Percentiles rank a stretch among this genome's conserved stretches.
phyloP scores from a whole-genome alignment of 2,888 invertebrate species.

The Petrolisthes manimaculis region DNA sequence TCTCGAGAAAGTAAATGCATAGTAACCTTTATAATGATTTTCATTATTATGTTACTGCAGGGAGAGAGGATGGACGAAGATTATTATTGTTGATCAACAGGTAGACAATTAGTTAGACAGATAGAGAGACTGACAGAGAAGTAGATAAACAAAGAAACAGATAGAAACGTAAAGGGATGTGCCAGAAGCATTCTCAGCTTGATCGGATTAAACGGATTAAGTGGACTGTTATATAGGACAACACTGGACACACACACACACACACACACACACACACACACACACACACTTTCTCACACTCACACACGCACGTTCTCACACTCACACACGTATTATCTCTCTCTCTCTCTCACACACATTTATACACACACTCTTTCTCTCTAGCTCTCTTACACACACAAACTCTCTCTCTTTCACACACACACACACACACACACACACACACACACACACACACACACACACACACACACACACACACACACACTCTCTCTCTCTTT shows the following conservation, averaged over 20 bases:
- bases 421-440: neutral
- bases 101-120: neutral
- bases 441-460: neutral
- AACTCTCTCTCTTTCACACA: neutral
- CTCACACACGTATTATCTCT: neutral
- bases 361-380: neutral
- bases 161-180: neutral
- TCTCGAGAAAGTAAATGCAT: no score
- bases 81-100: neutral
- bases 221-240: no score
- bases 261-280: neutral
- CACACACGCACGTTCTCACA: neutral
- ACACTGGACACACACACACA: neutral
- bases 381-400: slow-evolving; percentile 3
- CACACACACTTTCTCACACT: no score
- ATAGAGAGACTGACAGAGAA: slow-evolving; percentile 3
- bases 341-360: neutral
- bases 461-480: neutral
- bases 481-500: no score
- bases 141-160: neutral
- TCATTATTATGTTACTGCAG: no score
- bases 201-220: no score
- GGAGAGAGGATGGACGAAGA: neutral
- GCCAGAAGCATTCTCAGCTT: no score
- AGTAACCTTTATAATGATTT: no score